Evolutionary conservation across 2,797 vertebrate species (phyloP).

Genomic region (Microcaecilia unicolor): DNA sequence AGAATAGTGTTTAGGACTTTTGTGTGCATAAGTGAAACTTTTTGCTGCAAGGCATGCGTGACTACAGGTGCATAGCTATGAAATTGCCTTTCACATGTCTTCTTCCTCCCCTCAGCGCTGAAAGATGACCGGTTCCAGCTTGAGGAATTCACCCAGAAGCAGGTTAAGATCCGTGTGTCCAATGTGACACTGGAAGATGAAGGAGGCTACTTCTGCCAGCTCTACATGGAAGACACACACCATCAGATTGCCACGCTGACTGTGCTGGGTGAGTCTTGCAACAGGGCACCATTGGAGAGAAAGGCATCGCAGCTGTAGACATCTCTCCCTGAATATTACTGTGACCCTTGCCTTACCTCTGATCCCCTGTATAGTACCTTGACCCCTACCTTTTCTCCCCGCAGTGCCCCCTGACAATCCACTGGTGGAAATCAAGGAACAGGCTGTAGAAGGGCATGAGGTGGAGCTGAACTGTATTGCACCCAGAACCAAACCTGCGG

Average conservation of each 20-base stretch:
- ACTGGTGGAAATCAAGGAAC: slow-evolving; percentile 72
- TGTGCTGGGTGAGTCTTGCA: slow-evolving; percentile 46
- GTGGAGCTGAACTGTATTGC: slow-evolving; percentile 75
- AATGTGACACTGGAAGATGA: slow-evolving; percentile 80
- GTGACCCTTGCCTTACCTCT: not conserved
- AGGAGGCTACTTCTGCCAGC: slow-evolving; percentile 88
- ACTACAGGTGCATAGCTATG: no score
- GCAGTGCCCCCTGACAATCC: slow-evolving; percentile 75
- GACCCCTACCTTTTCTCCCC: slow-evolving; percentile 17
- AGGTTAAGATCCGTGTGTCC: slow-evolving; percentile 73
- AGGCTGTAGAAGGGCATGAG: slow-evolving; percentile 77
- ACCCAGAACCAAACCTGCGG: slow-evolving; percentile 71
- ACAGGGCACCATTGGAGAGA: not conserved
- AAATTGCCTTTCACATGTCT: no score
- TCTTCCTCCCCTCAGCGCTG: slow-evolving; percentile 51
- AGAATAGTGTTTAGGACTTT: no score
- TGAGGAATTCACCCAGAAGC: slow-evolving; percentile 71
- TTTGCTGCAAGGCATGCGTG: no score
- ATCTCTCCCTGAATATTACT: no score
- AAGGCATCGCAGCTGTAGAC: accelerated
- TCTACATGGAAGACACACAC: slow-evolving; percentile 81
- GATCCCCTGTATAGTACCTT: not conserved
- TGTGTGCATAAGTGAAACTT: no score
- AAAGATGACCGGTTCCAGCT: slow-evolving; percentile 89
- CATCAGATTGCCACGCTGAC: slow-evolving; percentile 84